phyloP scores from a whole-genome alignment of 2,113 vertebrate genomes.

The Donacobius atricapilla region DNA sequence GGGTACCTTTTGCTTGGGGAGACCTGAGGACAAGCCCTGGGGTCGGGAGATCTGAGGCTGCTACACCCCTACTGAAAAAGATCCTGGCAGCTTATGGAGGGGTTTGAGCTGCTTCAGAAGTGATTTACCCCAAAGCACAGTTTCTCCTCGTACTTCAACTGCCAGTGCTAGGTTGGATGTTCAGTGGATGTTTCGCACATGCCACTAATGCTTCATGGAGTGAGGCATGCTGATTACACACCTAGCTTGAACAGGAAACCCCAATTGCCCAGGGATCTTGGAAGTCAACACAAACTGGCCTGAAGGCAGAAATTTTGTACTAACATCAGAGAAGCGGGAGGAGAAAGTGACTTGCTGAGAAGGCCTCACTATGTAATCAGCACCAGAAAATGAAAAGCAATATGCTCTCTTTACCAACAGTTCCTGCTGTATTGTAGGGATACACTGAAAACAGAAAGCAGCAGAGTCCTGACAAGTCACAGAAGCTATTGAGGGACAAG shows the following conservation, averaged over 20 bases:
- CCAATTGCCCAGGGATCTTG: neutral
- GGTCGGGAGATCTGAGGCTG: fast-evolving
- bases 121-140: neutral
- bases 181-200: neutral
- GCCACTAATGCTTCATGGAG: neutral
- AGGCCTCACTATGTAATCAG: neutral
- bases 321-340: neutral
- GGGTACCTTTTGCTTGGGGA: fast-evolving
- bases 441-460: neutral
- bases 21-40: neutral
- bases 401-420: neutral
- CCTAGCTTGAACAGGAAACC: neutral
- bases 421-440: neutral
- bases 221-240: neutral
- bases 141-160: neutral
- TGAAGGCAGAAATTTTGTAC: neutral
- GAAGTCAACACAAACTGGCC: neutral
- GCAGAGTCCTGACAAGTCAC: neutral
- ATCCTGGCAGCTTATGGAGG: neutral
- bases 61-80: neutral
- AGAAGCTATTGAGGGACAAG: neutral
- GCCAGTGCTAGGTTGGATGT: neutral
- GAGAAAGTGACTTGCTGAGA: neutral
- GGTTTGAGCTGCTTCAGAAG: neutral
- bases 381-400: neutral